phyloP scores from a whole-genome alignment of 2,888 invertebrate genomes.

The Cheilosia vernalis region DNA sequence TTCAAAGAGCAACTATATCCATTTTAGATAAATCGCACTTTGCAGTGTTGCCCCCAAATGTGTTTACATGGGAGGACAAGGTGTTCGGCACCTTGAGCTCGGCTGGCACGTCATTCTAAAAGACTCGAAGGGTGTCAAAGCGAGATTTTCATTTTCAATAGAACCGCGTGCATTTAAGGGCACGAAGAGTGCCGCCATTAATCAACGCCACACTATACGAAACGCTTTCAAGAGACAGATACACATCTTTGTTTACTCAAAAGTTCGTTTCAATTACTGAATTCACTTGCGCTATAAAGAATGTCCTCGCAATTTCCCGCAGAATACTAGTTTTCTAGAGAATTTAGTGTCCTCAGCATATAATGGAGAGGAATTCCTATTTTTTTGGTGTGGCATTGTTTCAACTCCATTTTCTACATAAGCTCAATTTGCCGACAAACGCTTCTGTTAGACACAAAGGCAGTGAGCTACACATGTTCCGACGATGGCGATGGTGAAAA shows the following conservation, averaged over 20 bases:
- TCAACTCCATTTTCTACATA: slow-evolving; percentile 2
- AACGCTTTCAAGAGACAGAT: not conserved
- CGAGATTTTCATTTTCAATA: too few relatives aligned
- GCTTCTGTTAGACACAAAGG: slow-evolving; percentile 3
- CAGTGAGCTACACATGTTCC: not conserved
- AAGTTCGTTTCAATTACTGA: slow-evolving; percentile 44
- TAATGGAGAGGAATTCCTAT: slow-evolving; percentile 1
- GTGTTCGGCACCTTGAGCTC: too few relatives aligned
- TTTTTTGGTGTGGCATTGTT: slow-evolving; percentile 25
- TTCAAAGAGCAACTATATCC: too few relatives aligned
- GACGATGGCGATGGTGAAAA: not conserved
- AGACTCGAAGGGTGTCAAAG: too few relatives aligned
- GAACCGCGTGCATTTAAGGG: not conserved
- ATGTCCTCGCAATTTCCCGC: slow-evolving; percentile 32
- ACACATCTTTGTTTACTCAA: slow-evolving; percentile 26
- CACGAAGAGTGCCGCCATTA: not conserved
- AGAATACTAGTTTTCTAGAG: slow-evolving; percentile 7
- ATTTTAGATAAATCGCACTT: too few relatives aligned
- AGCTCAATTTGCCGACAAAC: slow-evolving; percentile 33
- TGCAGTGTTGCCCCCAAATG: too few relatives aligned
- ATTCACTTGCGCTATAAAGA: not conserved
- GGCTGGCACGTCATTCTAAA: too few relatives aligned
- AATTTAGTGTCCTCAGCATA: not conserved
- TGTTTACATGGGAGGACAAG: too few relatives aligned
- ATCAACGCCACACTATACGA: not conserved